phyloP scores from a whole-genome alignment of 2,888 invertebrate species.

The Drosophila paranaensis region DNA sequence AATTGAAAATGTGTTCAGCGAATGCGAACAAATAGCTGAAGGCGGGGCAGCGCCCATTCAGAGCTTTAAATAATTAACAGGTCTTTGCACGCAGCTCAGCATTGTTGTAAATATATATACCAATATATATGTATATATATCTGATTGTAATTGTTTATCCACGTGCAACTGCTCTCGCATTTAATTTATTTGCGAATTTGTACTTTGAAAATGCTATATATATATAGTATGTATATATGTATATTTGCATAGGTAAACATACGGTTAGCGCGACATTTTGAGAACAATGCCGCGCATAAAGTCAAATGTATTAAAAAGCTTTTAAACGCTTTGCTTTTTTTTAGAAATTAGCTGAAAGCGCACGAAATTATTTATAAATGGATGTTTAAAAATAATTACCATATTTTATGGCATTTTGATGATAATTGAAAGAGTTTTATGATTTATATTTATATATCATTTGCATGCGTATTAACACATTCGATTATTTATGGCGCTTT shows the following conservation, averaged over 20 bases:
- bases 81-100: background rate
- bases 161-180: conserved; percentile 28
- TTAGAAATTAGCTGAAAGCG: conserved; percentile 5
- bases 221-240: conserved; percentile 23
- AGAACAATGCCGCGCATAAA: conserved; percentile 22
- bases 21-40: conserved; percentile 48
- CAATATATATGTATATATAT: background rate
- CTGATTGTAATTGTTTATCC: conserved; percentile 13
- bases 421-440: conserved; percentile 35
- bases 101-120: conserved; percentile 9
- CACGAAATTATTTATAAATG: conserved; percentile 3
- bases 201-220: conserved; percentile 32
- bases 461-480: conserved; percentile 31
- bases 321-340: background rate
- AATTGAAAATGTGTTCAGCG: conserved; percentile 71
- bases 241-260: conserved; percentile 40
- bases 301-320: conserved; percentile 39
- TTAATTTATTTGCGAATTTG: conserved; percentile 56
- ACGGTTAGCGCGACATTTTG: conserved; percentile 29
- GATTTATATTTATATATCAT: conserved; percentile 37
- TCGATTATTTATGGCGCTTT: conserved; percentile 30
- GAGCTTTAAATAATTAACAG: conserved; percentile 44
- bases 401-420: conserved; percentile 38
- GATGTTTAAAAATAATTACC: conserved; percentile 36
- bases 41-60: conserved; percentile 2